Evolutionary conservation across 2,888 invertebrate genomes (phyloP), one percentile per base, ranked within the genome.

Genomic region (Escarpia spicata): DNA sequence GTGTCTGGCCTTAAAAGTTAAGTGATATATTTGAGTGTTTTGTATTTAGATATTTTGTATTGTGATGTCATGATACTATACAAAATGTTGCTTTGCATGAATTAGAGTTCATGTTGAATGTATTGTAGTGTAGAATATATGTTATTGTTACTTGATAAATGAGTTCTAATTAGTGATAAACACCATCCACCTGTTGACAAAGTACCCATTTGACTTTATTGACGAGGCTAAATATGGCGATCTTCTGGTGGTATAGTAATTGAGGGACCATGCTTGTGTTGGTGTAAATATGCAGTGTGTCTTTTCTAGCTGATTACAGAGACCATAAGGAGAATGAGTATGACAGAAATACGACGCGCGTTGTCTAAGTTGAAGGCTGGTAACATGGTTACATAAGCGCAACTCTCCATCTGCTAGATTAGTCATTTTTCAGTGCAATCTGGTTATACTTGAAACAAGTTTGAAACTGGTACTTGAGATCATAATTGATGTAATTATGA

Each of bases 41-140:
- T 75, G 26, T 75, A 52, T 75, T 75, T 75, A 75, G 19, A 75
- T 75, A 26, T 75, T 75, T 75, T 75, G 3, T 75, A 75, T 75
- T 75, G 19, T 75, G 19, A 75, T 26, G 26, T 75, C 19, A 26
- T 75, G 75, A 19, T 75, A 52, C 52, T 52, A 26, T 75, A 75
- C 75, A 75, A 75, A 75, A 75, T 75, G 75, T 75, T 75, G 75
- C n/a, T 75, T 75, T 75, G 75, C 6, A 75, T 75, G 75, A 75
- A 75, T 19, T 26, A 75, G 19, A 60, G n/a, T 75, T 19, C 19
- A 75, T 26, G 26, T 75, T 75, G 75, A 4, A 75, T 75, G 75
- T 75, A 75, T 75, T 60, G 60, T 60, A 60, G 60, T 19, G 26
- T 75, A 75, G 75, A 75, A 75, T n/a, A n/a, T 75, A 0, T 37